Percentiles rank a stretch among this genome's conserved stretches.
Conservation (phyloP, 2,888 invertebrate genomes). For the Xanthia icteritia region DNA sequence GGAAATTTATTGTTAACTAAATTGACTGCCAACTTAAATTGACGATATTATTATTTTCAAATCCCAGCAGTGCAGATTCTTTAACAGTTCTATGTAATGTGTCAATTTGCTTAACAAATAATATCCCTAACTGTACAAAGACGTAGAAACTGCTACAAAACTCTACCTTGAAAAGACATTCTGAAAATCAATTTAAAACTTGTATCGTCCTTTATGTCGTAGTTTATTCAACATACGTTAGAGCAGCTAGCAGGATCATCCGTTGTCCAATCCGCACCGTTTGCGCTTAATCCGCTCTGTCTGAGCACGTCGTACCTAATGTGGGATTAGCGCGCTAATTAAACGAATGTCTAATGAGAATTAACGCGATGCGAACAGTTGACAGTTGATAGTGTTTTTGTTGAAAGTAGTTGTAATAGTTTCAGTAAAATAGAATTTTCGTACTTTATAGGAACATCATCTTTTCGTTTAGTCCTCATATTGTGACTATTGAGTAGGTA, state of each 20-base stretch:
- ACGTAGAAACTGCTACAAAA: neutral
- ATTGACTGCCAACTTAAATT: neutral
- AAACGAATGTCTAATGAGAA: conserved; percentile 55
- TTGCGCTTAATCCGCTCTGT: conserved; percentile 37
- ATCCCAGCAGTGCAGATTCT: too few species aligned
- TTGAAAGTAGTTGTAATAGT: neutral
- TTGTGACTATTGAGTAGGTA: neutral
- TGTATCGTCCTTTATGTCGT: too few species aligned
- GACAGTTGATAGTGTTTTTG: neutral
- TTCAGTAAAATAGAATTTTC: neutral
- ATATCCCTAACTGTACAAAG: neutral
- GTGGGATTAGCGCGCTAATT: conserved; percentile 41
- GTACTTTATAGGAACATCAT: neutral
- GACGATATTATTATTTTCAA: neutral
- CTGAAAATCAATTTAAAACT: neutral
- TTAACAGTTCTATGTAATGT: neutral
- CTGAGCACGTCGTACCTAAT: conserved; percentile 29
- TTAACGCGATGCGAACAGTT: conserved; percentile 19
- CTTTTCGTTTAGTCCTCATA: neutral
- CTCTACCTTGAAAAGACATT: neutral
- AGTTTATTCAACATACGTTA: neutral
- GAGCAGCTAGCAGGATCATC: neutral
- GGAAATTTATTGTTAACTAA: neutral
- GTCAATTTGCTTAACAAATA: neutral
- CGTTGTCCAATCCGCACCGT: conserved; percentile 22